Conservation (phyloP, 2,888 invertebrate genomes). For the Noctua pronuba region DNA sequence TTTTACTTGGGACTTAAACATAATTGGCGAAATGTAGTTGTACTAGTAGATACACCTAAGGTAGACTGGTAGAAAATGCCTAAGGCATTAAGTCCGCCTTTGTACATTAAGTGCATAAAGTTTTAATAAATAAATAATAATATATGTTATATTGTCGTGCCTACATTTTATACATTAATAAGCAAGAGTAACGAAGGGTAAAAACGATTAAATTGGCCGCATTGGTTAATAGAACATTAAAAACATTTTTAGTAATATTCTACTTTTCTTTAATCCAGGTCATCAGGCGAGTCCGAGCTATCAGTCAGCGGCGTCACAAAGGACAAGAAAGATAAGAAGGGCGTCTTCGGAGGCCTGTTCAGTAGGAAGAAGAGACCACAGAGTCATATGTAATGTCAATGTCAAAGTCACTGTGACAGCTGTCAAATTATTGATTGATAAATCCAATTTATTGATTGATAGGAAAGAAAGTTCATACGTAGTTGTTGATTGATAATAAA, state of each 20-base stretch:
- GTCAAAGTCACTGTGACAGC: conserved; percentile 20
- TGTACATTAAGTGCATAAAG: too few species aligned
- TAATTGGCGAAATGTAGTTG: too few species aligned
- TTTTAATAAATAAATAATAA: too few species aligned
- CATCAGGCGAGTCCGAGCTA: conserved; percentile 87
- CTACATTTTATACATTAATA: background rate
- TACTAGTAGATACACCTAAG: too few species aligned
- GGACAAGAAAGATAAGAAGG: conserved; percentile 91
- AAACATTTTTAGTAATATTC: background rate
- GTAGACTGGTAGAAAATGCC: too few species aligned
- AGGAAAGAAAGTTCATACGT: background rate
- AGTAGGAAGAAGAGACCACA: conserved; percentile 90
- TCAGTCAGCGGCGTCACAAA: conserved; percentile 86
- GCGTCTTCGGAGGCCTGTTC: conserved; percentile 91
- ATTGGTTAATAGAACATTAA: background rate
- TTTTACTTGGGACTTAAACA: too few species aligned
- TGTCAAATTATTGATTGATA: conserved; percentile 50
- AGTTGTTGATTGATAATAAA: background rate
- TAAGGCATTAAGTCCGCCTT: too few species aligned
- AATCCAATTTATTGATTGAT: conserved; percentile 1
- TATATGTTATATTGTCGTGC: too few species aligned
- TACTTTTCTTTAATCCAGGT: conserved; percentile 70
- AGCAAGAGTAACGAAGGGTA: conserved; percentile 4
- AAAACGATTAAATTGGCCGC: conserved; percentile 1
- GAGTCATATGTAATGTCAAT: conserved; percentile 87